Base-by-base conservation (phyloP, 2,888 invertebrate genomes). In the Enchytraeus crypticus region DNA sequence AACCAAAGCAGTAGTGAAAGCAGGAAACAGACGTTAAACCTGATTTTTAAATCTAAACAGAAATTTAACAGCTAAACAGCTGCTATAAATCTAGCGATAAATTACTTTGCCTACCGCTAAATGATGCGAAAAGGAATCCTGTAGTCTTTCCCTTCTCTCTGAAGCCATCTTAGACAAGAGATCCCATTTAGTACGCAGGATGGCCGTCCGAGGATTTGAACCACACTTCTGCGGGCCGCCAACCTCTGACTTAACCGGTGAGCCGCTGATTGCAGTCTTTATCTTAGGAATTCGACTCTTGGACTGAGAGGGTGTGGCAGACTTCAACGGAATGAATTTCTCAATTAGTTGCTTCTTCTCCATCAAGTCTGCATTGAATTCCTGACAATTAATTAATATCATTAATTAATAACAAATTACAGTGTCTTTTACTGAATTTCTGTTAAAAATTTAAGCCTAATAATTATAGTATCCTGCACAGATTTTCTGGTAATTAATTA, bases 151-250 rank as follows among this genome's bases (percentile, higher is more conserved):
- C 69, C 77, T 78, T 53, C 78, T 64, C 61, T 78, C 77, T 5
- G 75, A 72, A 8, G 76, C 76, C 74, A 77, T 75, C 33, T 75
- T 59, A 77, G 77, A 78, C 21, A 78, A 76, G 5, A 71, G 71
- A 38, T 77, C 57, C 77, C 77, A 78, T 61, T 72, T 73, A 65
- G 73, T 76, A 64, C 76, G 75, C 58, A 78, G 68, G 1, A 73
- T 71, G 30, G 72, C 69, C 57, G 75, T 73, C 23, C 77, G 64
- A 1, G 75, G 76, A 63, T 62, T 63, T 8, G 62, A 60, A n/a
- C 49, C 49, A n/a, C n/a, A n/a, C n/a, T n/a, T n/a, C n/a, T n/a
- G n/a, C n/a, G n/a, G n/a, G n/a, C n/a, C n/a, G n/a, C n/a, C n/a
- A n/a, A n/a, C n/a, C n/a, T n/a, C n/a, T n/a, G n/a, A n/a, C n/a